Base-by-base conservation (phyloP, 2,888 invertebrate genomes). In the Andrena fulva region DNA sequence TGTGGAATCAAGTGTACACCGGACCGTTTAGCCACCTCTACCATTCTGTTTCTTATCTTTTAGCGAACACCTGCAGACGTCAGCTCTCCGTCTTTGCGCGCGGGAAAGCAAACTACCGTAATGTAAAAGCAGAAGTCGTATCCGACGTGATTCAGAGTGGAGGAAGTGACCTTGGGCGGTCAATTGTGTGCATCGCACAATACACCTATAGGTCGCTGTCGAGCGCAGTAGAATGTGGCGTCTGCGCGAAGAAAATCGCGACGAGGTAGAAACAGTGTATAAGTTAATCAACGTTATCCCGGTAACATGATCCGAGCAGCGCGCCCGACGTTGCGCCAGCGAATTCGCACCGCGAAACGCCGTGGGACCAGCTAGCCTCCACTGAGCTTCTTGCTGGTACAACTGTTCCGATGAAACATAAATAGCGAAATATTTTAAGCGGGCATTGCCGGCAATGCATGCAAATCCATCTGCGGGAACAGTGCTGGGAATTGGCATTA, bases 221-320 rank as follows among this genome's bases (percentile, higher is more conserved):
- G 84, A 77, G 68, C 83, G 80, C 33, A 52, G 27, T 54, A 48
- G 24, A 56, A 35, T 29, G 50, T 56, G 27, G 42, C 59, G 48
- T n/a, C 24, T 63, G 50, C 52, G 52, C 27, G 42, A 35, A 59
- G 67, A 31, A 50, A 27, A 20, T 20, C 35, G 10, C 24, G 42
- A 68, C 31, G 67, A 77, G 35, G 62, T 50, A 63, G 27, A 84
- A 80, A 79, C 20, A 68, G 80, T 72, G 84, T 82, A 82, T 85
- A 90, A 90, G 87, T 90, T 89, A 88, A 90, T 90, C 87, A 88
- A 88, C 85, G 86, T 89, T 88, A 89, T 80, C 33, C 86, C 74
- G 76, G 85, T 86, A 89, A 87, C 75, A 78, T 79, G 84, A 89
- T 82, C 79, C 62, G 33, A 56, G 35, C 50, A 63, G 33, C 50